Conservation (phyloP, 2,888 invertebrate species). For the Ophioninae sp. region DNA sequence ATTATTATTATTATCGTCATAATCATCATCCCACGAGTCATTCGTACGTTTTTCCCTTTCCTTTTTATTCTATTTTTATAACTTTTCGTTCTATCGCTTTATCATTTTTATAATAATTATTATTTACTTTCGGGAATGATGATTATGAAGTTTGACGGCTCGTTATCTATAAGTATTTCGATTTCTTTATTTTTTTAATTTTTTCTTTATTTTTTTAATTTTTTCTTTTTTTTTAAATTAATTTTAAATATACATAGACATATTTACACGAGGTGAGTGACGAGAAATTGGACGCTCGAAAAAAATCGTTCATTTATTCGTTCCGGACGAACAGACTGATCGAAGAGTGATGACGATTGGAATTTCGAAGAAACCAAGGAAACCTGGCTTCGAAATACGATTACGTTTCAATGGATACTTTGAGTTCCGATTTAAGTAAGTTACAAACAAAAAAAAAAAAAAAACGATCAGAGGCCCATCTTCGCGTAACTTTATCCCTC, state of each 20-base stretch:
- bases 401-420: constrained; percentile 27
- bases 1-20: constrained; percentile 63
- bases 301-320: too few species aligned
- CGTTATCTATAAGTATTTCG: constrained; percentile 41
- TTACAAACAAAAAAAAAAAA: not conserved
- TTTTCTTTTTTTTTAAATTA: too few species aligned
- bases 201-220: too few species aligned
- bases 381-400: too few species aligned
- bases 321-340: too few species aligned
- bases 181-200: constrained; percentile 24
- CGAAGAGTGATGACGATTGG: too few species aligned
- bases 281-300: too few species aligned
- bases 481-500: constrained; percentile 58
- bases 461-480: not conserved
- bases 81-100: not conserved
- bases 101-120: constrained; percentile 13
- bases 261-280: too few species aligned
- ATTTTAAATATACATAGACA: too few species aligned
- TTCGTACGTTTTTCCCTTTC: constrained; percentile 5
- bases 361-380: too few species aligned
- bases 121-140: constrained; percentile 57
- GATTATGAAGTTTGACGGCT: constrained; percentile 54
- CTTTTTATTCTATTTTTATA: constrained; percentile 13
- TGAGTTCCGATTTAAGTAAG: constrained; percentile 35
- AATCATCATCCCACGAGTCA: constrained; percentile 60